Conservation (phyloP, 2,888 invertebrate genomes). For the Eledona agricola region DNA sequence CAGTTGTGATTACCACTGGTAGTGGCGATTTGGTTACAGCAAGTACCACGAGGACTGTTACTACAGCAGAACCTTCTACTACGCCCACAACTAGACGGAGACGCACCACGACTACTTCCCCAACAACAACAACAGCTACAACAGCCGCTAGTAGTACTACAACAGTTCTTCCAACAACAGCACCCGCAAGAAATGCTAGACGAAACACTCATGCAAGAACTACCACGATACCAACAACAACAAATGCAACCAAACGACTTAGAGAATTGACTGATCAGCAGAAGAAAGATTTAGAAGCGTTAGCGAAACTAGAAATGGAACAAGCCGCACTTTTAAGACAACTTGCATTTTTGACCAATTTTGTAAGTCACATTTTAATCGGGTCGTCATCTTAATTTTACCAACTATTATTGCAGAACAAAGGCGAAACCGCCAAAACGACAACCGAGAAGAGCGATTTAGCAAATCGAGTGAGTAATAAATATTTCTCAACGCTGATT, state of each 20-base stretch:
- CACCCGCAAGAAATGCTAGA: slow-evolving; percentile 12
- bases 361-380: slow-evolving; percentile 50
- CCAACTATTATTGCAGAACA: slow-evolving; percentile 31
- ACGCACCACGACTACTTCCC: slow-evolving; percentile 35
- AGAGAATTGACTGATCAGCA: slow-evolving; percentile 57
- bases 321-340: slow-evolving; percentile 59
- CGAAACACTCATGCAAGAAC: slow-evolving; percentile 9
- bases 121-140: slow-evolving; percentile 35
- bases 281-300: slow-evolving; percentile 56
- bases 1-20: slow-evolving; percentile 9
- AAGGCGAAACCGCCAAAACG: slow-evolving; percentile 32
- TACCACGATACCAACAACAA: slow-evolving; percentile 31
- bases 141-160: slow-evolving; percentile 27
- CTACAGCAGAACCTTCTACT: slow-evolving; percentile 3
- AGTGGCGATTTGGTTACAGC: slow-evolving; percentile 13
- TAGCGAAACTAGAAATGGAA: slow-evolving; percentile 58
- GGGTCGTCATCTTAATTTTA: too few species aligned
- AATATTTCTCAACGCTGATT: slow-evolving; percentile 9
- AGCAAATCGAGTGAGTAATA: slow-evolving; percentile 45
- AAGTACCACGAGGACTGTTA: slow-evolving; percentile 14
- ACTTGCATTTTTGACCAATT: slow-evolving; percentile 57
- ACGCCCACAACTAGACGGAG: slow-evolving; percentile 35
- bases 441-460: slow-evolving; percentile 41
- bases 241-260: slow-evolving; percentile 44
- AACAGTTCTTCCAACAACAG: too few species aligned